These are phyloP conservation scores for Cydia fagiglandana DNA, from an alignment of 1,140 invertebrate species.

Conservation along the genomic window DNA sequence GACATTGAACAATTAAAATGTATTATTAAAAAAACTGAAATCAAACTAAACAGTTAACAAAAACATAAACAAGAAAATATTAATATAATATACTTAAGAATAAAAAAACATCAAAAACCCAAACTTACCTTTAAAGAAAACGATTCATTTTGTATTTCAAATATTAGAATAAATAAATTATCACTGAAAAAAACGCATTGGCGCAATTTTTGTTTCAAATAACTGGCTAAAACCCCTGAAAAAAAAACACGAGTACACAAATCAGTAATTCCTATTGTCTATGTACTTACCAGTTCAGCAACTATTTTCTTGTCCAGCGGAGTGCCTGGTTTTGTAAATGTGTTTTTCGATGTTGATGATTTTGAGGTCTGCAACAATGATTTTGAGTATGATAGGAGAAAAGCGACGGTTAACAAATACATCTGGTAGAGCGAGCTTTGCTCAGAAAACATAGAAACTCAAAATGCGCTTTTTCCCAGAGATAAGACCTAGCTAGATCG, in stretches of 20 bases:
- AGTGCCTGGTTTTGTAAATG: slow-evolving; percentile 53
- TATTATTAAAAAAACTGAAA: neutral
- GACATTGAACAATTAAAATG: no score
- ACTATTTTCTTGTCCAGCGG: slow-evolving; percentile 61
- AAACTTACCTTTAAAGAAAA: neutral
- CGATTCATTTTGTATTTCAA: no score
- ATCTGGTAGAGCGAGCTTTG: no score
- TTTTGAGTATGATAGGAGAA: neutral
- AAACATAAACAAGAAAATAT: neutral
- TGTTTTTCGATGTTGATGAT: slow-evolving; percentile 40
- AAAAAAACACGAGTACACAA: neutral
- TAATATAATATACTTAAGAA: neutral
- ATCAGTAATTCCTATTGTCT: slow-evolving; percentile 38
- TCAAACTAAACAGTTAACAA: neutral
- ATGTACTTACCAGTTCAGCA: slow-evolving; percentile 68
- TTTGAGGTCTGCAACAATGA: slow-evolving; percentile 48
- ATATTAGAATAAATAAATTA: no score
- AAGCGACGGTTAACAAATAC: no score
- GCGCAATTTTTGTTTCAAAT: neutral
- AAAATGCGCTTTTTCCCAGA: no score
- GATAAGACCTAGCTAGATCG: no score
- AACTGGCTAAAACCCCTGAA: neutral
- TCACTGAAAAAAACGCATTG: no score
- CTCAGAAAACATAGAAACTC: no score
- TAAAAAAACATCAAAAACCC: neutral